Evolutionary conservation across 64 coral and sea anemone species (phyloP).

Genomic region (Montipora foliosa): DNA sequence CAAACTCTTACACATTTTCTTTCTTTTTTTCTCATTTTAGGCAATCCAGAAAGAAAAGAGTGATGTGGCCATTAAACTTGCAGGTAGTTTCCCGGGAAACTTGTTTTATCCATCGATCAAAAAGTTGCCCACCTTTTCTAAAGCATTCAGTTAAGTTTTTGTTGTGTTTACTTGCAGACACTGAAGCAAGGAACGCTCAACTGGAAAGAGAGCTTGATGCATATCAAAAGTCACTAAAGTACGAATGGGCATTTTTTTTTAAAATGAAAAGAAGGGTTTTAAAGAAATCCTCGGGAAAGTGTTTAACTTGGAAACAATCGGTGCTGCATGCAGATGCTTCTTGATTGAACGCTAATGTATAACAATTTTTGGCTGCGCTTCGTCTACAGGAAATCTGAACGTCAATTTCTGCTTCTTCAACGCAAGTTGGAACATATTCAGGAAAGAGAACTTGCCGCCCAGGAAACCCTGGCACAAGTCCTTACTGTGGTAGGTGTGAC

Average conservation of each 20-base stretch:
- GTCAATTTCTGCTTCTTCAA: conserved; percentile 81
- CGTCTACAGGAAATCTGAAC: conserved; percentile 84
- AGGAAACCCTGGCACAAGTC: conserved; percentile 89
- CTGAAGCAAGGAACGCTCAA: conserved; percentile 74
- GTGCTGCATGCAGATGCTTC: no score
- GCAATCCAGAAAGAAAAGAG: conserved; percentile 69
- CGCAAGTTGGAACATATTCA: conserved; percentile 79
- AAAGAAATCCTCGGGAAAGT: no score
- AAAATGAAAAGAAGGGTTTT: no score
- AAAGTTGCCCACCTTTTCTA: no score
- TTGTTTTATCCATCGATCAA: background rate
- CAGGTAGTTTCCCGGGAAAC: conserved; percentile 11
- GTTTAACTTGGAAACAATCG: no score
- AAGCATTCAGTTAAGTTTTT: background rate
- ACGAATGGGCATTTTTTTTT: no score
- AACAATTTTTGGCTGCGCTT: background rate
- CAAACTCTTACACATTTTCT: no score
- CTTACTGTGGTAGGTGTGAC: conserved; percentile 81
- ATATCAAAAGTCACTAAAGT: conserved; percentile 76
- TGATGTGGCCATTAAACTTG: conserved; percentile 38
- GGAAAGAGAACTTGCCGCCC: conserved; percentile 87
- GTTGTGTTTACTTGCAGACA: conserved; percentile 45
- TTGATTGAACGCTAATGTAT: no score
- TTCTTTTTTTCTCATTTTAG: conserved; percentile 1
- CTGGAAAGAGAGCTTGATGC: conserved; percentile 68